phyloP scores from a whole-genome alignment of 2,113 vertebrate genomes.

The Pandion haliaetus region DNA sequence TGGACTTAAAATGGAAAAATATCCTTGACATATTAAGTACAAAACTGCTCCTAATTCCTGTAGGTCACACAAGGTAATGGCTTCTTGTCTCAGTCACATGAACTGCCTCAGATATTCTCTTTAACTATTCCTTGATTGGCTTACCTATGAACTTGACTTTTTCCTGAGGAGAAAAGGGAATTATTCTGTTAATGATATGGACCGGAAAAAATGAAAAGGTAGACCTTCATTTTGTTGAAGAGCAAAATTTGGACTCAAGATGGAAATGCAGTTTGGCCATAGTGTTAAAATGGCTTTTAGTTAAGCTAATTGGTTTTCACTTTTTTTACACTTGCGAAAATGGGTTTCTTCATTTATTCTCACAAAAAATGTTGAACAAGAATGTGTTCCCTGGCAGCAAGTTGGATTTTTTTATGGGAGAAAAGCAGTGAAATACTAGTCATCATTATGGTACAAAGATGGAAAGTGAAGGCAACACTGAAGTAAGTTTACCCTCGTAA shows the following conservation, averaged over 20 bases:
- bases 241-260: not conserved
- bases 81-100: not conserved
- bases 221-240: not conserved
- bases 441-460: not conserved
- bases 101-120: not conserved
- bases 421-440: not conserved
- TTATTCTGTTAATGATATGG: not conserved
- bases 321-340: not conserved
- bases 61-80: not conserved
- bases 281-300: not conserved
- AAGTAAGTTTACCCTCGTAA: not conserved
- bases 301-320: not conserved
- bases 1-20: not conserved
- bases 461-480: not conserved
- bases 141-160: not conserved
- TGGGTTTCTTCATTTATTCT: not conserved
- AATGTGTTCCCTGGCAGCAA: not conserved
- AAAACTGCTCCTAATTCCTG: not conserved
- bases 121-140: not conserved
- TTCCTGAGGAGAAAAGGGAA: not conserved
- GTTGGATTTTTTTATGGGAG: not conserved
- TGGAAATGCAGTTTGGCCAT: not conserved
- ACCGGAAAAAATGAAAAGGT: not conserved
- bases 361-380: not conserved
- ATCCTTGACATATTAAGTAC: not conserved